Base-by-base conservation (phyloP, 2,888 invertebrate genomes). In the Synanthedon vespiformis region DNA sequence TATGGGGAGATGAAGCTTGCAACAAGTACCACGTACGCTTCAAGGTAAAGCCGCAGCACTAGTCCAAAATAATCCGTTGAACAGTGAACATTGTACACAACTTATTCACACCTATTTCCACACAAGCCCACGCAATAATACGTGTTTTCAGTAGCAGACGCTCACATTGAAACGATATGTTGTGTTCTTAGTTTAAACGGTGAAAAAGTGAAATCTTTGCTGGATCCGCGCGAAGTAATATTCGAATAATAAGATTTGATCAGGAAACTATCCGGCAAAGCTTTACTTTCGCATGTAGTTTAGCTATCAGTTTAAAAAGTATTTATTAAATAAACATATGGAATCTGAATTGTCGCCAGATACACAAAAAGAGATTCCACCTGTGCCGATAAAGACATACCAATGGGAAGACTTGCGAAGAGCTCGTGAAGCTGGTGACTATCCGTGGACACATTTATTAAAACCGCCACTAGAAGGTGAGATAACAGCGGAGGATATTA, bases 401-500 rank as follows among this genome's bases (percentile, higher is more conserved):
- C 89, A 91, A 85, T 94, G 94, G 94, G 94, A 94, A 81, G 94
- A 94, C 77, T 81, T 94, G 48, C 84, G 90, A 64, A 88, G 92
- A 72, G 89, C 91, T 62, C 91, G 91, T 77, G 88, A 90, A 64
- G 89, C 90, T 70, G 94, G 94, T 58, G 91, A 91, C 49, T 94
- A 94, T 70, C 94, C 94, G 61, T 94, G 94, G 93, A 94, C 94
- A 12, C 91, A 94, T 76, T 79, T 94, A 27, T 88, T 92, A 65
- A 94, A 94, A 73, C 89, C 86, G 22, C 90, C 91, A 0, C 74
- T 91, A 18, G 77, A 80, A 63, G 85, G 83, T 52, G 81, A 83
- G 67, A 78, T 88, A 56, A 87, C 88, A 51, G 87, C 87, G 27
- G 88, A 86, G 74, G 76, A 89, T 74, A 70, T 90, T 61, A 73